Conservation (phyloP, 2,113 vertebrate species). For the Phalacrocorax pelagicus region DNA sequence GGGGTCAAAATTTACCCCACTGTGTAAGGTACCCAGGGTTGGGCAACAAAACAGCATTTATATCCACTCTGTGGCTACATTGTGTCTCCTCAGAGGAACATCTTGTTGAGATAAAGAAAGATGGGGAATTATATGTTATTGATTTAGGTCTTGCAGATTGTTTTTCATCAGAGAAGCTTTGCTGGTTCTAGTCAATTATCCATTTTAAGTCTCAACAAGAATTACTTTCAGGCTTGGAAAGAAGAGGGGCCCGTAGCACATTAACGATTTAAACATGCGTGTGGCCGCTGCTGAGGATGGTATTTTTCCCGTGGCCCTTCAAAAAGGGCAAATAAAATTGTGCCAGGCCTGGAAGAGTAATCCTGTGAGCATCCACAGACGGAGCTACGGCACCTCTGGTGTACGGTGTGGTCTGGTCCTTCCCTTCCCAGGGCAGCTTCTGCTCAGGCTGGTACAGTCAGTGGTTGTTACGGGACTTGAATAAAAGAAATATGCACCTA, state of each 20-base stretch:
- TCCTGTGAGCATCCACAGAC: neutral
- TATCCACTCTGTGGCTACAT: accelerated
- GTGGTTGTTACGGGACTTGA: neutral
- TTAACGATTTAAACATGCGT: accelerated
- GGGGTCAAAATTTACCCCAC: neutral
- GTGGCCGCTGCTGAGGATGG: neutral
- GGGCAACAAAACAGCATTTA: neutral
- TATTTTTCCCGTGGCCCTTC: neutral
- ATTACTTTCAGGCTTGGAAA: neutral
- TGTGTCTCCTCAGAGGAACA: neutral
- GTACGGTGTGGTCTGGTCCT: accelerated
- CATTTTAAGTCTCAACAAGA: neutral
- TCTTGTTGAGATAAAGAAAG: neutral
- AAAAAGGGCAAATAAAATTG: neutral
- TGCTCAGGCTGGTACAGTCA: neutral
- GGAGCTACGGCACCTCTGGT: neutral
- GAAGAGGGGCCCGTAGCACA: neutral
- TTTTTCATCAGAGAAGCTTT: neutral
- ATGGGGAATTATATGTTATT: neutral
- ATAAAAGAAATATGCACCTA: neutral
- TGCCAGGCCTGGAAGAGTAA: neutral
- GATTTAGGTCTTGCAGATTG: neutral
- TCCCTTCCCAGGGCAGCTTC: neutral
- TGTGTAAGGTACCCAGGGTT: neutral
- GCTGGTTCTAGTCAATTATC: neutral